phyloP scores from a whole-genome alignment of 35 echinoderm and acorn worm species.

The Nesometra sesokonis region DNA sequence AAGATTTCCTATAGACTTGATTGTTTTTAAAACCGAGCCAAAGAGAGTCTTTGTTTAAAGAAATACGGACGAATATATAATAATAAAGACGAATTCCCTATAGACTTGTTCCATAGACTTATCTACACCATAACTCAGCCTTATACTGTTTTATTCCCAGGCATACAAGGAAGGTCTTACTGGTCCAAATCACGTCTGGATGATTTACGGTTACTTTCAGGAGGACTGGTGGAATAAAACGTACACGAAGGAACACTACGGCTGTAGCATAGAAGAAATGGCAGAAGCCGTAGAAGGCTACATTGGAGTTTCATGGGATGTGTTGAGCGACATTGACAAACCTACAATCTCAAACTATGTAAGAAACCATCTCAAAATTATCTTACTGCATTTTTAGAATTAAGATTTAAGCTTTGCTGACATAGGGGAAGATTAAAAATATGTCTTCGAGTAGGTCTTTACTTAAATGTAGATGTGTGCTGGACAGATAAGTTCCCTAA shows the following conservation, averaged over 20 bases:
- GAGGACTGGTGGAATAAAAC: slow-evolving; percentile 61
- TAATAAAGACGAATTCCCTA: too few relatives aligned
- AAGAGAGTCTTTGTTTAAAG: not conserved
- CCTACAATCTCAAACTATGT: slow-evolving; percentile 2
- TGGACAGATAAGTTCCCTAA: too few relatives aligned
- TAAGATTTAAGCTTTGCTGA: too few relatives aligned
- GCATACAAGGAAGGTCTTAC: slow-evolving; percentile 53
- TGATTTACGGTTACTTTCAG: slow-evolving; percentile 77
- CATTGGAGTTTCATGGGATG: slow-evolving; percentile 53
- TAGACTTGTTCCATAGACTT: too few relatives aligned
- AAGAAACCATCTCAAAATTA: not conserved
- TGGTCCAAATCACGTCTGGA: slow-evolving; percentile 73
- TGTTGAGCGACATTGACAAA: slow-evolving; percentile 26
- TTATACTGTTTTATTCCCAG: slow-evolving; percentile 5
- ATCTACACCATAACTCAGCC: too few relatives aligned
- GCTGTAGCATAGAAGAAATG: slow-evolving; percentile 64
- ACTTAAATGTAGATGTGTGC: too few relatives aligned
- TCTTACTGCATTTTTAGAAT: too few relatives aligned
- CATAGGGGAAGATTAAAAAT: too few relatives aligned
- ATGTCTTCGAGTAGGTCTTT: too few relatives aligned
- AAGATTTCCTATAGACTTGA: too few relatives aligned
- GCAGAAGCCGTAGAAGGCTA: slow-evolving; percentile 64
- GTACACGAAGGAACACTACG: not conserved
- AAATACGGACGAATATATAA: too few relatives aligned
- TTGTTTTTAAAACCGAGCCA: too few relatives aligned